Conservation (phyloP, 64 coral and sea anemone genomes). For the Stichodactyla mertensii region DNA sequence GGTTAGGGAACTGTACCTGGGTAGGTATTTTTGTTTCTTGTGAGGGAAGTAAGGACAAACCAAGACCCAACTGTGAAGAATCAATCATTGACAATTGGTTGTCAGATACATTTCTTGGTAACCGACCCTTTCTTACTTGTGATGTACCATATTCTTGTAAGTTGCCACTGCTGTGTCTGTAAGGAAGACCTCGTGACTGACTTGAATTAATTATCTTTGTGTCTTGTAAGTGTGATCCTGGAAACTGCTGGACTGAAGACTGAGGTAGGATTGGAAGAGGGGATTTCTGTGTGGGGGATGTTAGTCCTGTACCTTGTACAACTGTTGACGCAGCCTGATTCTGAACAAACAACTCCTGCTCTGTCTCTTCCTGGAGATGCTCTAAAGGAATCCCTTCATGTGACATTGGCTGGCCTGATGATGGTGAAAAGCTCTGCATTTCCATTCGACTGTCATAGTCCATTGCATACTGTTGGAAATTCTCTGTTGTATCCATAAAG, state of each 20-base stretch:
- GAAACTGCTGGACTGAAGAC: neutral
- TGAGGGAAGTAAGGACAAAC: constrained; percentile 53
- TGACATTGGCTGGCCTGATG: neutral
- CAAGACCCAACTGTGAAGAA: constrained; percentile 51
- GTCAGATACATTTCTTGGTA: constrained; percentile 83
- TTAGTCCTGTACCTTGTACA: neutral
- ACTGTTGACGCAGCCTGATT: neutral
- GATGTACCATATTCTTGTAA: constrained; percentile 13
- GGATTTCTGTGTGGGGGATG: neutral
- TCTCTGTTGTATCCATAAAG: constrained; percentile 10
- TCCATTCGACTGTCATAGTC: constrained; percentile 6
- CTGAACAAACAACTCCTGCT: neutral
- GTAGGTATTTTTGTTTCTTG: constrained; percentile 66
- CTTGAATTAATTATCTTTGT: neutral
- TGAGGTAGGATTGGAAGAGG: neutral
- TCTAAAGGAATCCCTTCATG: constrained; percentile 6
- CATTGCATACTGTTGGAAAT: neutral
- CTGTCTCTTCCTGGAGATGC: neutral
- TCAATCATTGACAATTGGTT: constrained; percentile 81
- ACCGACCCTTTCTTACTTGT: neutral
- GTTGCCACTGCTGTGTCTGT: constrained; percentile 10
- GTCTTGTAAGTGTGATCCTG: neutral
- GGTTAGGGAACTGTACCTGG: constrained; percentile 72
- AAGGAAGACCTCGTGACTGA: neutral
- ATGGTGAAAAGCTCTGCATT: neutral